Conservation (phyloP, 2,113 vertebrate genomes). For the Numida meleagris region DNA sequence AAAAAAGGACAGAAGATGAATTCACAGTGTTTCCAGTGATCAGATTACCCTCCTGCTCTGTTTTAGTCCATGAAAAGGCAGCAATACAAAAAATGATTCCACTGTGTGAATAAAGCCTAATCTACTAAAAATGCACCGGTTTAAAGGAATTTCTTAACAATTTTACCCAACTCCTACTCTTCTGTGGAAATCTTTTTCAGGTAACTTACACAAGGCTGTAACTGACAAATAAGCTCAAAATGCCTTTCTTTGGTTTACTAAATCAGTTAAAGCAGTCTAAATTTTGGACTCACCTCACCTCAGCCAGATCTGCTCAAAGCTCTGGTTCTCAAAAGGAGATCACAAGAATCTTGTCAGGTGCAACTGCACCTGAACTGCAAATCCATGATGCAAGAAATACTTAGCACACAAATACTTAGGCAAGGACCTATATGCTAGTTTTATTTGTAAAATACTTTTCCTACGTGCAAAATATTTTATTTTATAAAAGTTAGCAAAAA, state of each 20-base stretch:
- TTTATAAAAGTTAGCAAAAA: slow-evolving; percentile 63
- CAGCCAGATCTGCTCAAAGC: not conserved
- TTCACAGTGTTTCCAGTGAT: not conserved
- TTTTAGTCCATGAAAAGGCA: not conserved
- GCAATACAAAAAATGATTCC: not conserved
- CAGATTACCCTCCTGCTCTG: not conserved
- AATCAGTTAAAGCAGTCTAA: not conserved
- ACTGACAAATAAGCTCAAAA: not conserved
- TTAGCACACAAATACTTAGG: not conserved
- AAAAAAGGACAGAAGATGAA: not conserved
- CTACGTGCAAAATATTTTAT: slow-evolving; percentile 60
- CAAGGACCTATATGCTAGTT: slow-evolving; percentile 6
- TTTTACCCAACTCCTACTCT: not conserved
- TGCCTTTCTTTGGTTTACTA: not conserved
- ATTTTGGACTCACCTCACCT: not conserved
- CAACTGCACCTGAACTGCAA: not conserved
- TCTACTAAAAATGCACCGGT: not conserved
- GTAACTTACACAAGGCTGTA: not conserved
- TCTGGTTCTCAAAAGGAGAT: not conserved
- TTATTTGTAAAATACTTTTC: slow-evolving; percentile 66
- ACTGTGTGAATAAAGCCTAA: not conserved
- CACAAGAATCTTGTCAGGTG: not conserved
- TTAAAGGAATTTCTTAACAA: not conserved
- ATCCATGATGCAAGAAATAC: not conserved
- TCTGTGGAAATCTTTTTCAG: not conserved